Base-by-base conservation (phyloP, 2,888 invertebrate genomes). In the Drosophila nigricruria region DNA sequence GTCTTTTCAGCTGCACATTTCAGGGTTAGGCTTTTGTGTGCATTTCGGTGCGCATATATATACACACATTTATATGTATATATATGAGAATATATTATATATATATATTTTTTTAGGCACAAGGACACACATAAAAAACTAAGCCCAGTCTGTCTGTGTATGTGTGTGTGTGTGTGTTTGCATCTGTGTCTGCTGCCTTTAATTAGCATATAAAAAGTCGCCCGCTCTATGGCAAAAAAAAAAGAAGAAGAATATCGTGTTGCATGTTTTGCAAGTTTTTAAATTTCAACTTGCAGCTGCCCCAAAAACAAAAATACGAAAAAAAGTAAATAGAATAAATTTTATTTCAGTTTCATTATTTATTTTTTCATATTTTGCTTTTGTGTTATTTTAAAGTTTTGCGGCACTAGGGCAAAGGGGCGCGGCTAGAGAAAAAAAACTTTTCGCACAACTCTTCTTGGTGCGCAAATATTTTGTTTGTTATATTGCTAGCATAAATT, bases 401-500 rank as follows among this genome's bases (percentile, higher is more conserved):
- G 38, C 16, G 45, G 36, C 47, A 38, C 30, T 18, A 36, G 30
- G 32, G 65, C 53, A 32, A 45, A 25, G 59, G 47, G 66, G 27
- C 42, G 34, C n/a, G 34, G n/a, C 20, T 45, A 10, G 52, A 52
- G 38, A 38, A 56, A 60, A 59, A 66, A 83, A 84, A 80, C 45
- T 80, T 84, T 84, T 77, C 73, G 80, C 78, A 69, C 69, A 56
- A 69, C 76, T 76, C 69, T 77, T 81, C 69, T 82, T 83, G 70
- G 81, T 82, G 86, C 83, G 66, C 84, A 84, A 84, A 84, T 84
- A 84, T 84, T 84, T 84, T 84, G 84, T 84, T 84, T 84, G 82
- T 86, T 86, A 84, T 84, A 83, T 84, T 84, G 83, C 86, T 74
- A 82, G 84, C 84, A 84, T 84, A 84, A 84, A 84, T 84, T 84